Percentiles rank a stretch among this genome's conserved stretches.
Evolutionary conservation across 2,797 vertebrate genomes (phyloP).

Genomic region (Luscinia luscinia): DNA sequence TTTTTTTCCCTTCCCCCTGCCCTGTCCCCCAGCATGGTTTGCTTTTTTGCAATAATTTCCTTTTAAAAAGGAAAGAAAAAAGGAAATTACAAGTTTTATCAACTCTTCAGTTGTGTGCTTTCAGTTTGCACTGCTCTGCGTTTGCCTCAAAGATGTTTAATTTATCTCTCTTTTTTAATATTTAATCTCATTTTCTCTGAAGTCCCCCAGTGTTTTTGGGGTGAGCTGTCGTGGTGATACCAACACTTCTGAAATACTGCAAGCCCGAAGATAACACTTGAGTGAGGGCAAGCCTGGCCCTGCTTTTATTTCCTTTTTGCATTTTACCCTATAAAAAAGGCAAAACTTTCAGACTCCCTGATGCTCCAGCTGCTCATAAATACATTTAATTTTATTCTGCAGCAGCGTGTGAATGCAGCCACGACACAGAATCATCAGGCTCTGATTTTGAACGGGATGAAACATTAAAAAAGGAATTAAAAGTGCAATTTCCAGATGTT

Average conservation of each 20-base stretch:
- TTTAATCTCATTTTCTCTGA: neutral
- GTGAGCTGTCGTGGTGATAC: neutral
- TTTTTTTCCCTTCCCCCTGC: no score
- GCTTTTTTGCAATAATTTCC: neutral
- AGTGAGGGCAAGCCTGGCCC: no score
- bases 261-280: neutral
- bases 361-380: neutral
- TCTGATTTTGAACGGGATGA: neutral
- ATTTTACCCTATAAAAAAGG: neutral
- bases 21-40: neutral
- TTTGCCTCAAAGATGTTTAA: neutral
- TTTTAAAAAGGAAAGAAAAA: neutral
- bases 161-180: neutral
- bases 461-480: neutral
- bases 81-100: neutral
- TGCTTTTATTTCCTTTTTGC: neutral
- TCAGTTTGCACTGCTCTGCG: neutral
- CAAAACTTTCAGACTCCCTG: neutral
- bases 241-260: neutral
- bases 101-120: no score
- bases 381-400: neutral
- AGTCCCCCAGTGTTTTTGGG: neutral
- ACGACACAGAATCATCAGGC: accelerated
- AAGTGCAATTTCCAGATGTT: accelerated
- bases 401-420: neutral